Conservation (phyloP, 2,113 vertebrate species). For the Elephas maximus region DNA sequence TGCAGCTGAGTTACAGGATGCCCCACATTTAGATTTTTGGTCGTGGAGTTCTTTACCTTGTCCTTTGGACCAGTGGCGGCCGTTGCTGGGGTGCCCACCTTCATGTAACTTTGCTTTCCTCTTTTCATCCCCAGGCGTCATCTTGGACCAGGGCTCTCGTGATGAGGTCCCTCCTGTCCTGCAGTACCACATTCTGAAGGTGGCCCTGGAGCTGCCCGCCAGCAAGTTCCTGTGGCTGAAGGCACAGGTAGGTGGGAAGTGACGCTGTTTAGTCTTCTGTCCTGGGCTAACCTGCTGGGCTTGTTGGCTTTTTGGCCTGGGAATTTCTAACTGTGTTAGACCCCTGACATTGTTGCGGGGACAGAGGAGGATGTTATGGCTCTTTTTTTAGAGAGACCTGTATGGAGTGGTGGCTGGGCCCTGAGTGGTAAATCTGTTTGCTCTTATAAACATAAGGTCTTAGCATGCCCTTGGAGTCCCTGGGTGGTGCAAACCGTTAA, state of each 20-base stretch:
- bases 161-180: slow-evolving; percentile 93
- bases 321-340: not conserved
- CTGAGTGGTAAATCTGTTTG: not conserved
- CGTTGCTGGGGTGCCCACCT: accelerated
- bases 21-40: no score
- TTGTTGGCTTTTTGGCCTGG: not conserved
- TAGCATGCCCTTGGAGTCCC: not conserved
- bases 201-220: slow-evolving; percentile 96
- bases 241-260: slow-evolving; percentile 93
- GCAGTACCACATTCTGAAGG: slow-evolving; percentile 94
- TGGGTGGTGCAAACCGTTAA: not conserved
- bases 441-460: not conserved
- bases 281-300: not conserved
- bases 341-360: not conserved
- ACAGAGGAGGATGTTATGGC: accelerated
- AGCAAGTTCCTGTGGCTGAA: slow-evolving; percentile 97
- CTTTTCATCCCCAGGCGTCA: slow-evolving; percentile 89
- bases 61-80: no score
- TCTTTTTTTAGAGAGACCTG: accelerated
- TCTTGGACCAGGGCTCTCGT: slow-evolving; percentile 92
- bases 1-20: not conserved
- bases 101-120: accelerated
- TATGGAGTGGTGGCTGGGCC: not conserved
- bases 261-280: accelerated
- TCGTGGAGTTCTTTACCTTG: accelerated